These are phyloP conservation scores for Callocephalon fimbriatum DNA, from an alignment of 2,113 vertebrate genomes.

Conservation along the genomic window DNA sequence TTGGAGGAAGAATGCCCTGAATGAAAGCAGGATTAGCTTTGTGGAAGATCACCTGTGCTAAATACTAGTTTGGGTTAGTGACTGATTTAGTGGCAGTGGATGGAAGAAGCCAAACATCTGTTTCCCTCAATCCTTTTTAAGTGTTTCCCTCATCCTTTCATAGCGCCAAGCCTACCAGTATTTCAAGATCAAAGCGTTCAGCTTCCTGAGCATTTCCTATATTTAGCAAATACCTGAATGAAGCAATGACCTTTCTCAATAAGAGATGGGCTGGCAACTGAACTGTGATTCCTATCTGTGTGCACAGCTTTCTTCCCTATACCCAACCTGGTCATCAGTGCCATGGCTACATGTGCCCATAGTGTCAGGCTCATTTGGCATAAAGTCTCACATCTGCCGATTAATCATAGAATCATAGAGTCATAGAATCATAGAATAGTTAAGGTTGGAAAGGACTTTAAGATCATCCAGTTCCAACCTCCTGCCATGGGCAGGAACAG, in stretches of 20 bases:
- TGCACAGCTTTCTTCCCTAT: background rate
- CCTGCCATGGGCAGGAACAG: background rate
- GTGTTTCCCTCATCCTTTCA: constrained; percentile 38
- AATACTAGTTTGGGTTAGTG: background rate
- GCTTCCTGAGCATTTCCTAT: constrained; percentile 47
- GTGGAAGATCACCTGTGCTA: constrained; percentile 70
- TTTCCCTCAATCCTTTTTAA: constrained; percentile 53
- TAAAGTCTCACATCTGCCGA: background rate
- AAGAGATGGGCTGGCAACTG: background rate
- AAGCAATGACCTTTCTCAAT: background rate
- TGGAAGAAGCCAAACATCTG: constrained; percentile 65
- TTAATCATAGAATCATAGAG: background rate
- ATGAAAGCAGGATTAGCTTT: constrained; percentile 50
- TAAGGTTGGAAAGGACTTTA: background rate
- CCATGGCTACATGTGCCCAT: fast-evolving
- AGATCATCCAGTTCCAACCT: background rate
- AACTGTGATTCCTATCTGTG: background rate
- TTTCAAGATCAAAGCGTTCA: constrained; percentile 47
- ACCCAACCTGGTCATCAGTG: background rate
- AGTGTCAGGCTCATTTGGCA: background rate
- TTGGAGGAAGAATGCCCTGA: constrained; percentile 16
- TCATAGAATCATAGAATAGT: background rate
- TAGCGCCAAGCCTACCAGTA: background rate
- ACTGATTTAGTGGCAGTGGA: constrained; percentile 50
- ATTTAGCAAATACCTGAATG: constrained; percentile 47